These are phyloP conservation scores for Microctonus brassicae DNA, from an alignment of 2,888 invertebrate genomes.

Conservation along the genomic window DNA sequence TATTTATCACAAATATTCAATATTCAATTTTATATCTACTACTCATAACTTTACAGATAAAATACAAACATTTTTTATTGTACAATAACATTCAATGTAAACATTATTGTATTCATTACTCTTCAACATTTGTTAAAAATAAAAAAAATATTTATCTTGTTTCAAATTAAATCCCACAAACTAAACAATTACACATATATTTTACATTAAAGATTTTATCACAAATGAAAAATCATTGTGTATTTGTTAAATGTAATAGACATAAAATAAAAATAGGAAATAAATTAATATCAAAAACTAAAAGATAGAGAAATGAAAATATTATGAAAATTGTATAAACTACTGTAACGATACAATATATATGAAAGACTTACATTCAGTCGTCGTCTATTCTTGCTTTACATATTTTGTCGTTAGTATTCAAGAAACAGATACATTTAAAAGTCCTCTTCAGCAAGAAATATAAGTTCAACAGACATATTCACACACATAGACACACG, in stretches of 20 bases:
- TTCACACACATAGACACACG: background rate
- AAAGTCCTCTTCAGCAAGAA: background rate
- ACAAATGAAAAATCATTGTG: too few relatives aligned
- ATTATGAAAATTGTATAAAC: background rate
- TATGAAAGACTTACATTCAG: background rate
- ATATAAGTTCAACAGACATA: slow-evolving; percentile 3
- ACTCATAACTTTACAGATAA: background rate
- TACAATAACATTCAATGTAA: too few relatives aligned
- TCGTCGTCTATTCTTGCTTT: background rate
- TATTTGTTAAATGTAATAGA: too few relatives aligned
- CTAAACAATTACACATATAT: too few relatives aligned
- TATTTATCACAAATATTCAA: too few relatives aligned
- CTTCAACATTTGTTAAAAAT: too few relatives aligned
- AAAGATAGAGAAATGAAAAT: background rate
- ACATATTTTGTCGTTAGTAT: background rate
- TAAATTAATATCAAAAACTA: too few relatives aligned
- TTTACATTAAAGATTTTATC: too few relatives aligned
- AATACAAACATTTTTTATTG: background rate
- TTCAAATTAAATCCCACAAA: too few relatives aligned
- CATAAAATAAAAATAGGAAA: background rate
- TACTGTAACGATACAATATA: background rate
- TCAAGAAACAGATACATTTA: background rate
- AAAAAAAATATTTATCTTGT: too few relatives aligned
- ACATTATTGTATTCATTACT: too few relatives aligned
- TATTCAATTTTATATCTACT: too few relatives aligned